Conservation (phyloP, 2,888 invertebrate species). For the Neria commutata region DNA sequence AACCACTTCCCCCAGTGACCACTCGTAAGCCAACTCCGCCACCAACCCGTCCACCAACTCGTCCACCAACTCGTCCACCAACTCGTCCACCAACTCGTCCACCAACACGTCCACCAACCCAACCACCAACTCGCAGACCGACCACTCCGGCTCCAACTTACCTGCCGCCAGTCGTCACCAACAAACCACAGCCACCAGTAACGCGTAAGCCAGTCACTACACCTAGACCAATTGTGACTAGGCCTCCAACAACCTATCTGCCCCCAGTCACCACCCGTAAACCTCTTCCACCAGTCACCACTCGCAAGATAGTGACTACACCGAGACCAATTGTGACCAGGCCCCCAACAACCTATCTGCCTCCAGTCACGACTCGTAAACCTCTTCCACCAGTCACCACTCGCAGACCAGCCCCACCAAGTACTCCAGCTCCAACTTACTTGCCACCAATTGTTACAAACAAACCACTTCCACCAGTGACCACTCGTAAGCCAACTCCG, state of each 20-base stretch:
- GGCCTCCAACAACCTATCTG: conserved; percentile 35
- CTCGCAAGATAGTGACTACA: too few relatives aligned
- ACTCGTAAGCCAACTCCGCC: conserved; percentile 20
- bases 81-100: conserved; percentile 15
- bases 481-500: too few relatives aligned
- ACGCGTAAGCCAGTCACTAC: too few relatives aligned
- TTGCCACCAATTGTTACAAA: conserved; percentile 38
- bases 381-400: conserved; percentile 40
- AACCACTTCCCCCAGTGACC: conserved; percentile 15
- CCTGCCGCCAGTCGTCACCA: conserved; percentile 37
- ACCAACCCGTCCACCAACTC: conserved; percentile 10
- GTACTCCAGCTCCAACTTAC: conserved; percentile 36
- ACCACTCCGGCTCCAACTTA: conserved; percentile 36
- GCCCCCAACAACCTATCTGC: conserved; percentile 36
- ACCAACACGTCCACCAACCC: conserved; percentile 26
- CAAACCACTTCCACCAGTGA: conserved; percentile 37
- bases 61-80: conserved; percentile 21
- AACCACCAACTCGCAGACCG: conserved; percentile 36
- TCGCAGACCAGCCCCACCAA: conserved; percentile 36
- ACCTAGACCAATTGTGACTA: conserved; percentile 19
- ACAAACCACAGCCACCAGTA: conserved; percentile 39
- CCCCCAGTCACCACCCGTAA: too few relatives aligned
- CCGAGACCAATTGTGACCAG: conserved; percentile 27
- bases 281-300: too few relatives aligned
- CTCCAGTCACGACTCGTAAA: conserved; percentile 38